phyloP scores from a whole-genome alignment of 2,797 vertebrate genomes.

The Nothura maculosa region DNA sequence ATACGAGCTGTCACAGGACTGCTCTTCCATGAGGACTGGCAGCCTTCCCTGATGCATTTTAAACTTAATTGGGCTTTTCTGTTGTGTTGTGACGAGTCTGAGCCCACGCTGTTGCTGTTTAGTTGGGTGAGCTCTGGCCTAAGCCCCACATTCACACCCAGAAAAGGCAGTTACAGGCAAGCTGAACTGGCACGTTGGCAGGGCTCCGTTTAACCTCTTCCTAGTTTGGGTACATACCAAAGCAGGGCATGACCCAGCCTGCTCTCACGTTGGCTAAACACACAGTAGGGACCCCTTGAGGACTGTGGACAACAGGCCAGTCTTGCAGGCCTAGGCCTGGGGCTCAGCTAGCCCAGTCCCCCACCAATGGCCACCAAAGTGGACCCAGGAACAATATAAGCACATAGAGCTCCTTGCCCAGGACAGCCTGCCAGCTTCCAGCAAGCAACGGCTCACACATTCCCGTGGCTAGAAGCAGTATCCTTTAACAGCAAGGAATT shows the following conservation, averaged over 20 bases:
- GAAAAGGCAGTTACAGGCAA: neutral
- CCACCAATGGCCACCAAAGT: neutral
- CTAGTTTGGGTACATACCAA: neutral
- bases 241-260: neutral
- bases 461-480: neutral
- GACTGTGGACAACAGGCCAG: neutral
- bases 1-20: neutral
- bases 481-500: neutral
- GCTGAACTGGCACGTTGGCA: neutral
- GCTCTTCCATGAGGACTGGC: neutral
- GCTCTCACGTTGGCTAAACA: neutral
- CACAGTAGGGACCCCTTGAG: neutral
- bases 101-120: neutral
- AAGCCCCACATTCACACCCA: neutral
- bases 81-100: neutral
- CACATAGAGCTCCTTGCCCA: neutral
- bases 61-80: neutral
- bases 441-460: neutral
- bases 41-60: neutral
- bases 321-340: neutral
- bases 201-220: neutral
- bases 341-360: neutral
- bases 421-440: neutral
- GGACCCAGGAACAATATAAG: neutral
- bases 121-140: neutral